Evolutionary conservation across 2,797 vertebrate genomes (phyloP).

Genomic region (Girardinus metallicus): DNA sequence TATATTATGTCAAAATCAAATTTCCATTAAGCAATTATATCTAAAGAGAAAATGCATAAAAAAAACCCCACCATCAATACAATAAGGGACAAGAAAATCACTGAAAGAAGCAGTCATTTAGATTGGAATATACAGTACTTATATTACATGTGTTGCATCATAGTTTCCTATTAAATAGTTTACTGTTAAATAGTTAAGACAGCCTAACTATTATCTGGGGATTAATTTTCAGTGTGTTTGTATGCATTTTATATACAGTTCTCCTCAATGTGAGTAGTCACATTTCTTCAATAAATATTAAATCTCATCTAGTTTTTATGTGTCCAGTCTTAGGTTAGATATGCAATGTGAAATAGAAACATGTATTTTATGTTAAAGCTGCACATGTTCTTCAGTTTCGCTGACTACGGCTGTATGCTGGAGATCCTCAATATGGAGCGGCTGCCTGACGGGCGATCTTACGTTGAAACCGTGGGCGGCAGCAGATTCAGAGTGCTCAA

Average conservation of each 20-base stretch:
- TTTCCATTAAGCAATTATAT: not conserved
- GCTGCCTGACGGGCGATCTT: conserved; percentile 87
- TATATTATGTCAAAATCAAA: not conserved
- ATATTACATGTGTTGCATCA: not conserved
- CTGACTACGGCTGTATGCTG: conserved; percentile 90
- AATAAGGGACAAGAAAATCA: not conserved
- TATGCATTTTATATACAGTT: too few species aligned
- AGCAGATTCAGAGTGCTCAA: conserved; percentile 87
- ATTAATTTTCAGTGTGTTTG: too few species aligned
- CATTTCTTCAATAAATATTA: not conserved
- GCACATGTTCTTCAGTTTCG: conserved; percentile 79
- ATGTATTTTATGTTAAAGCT: not conserved
- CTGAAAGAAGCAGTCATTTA: not conserved
- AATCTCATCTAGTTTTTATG: not conserved
- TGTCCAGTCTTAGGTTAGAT: not conserved
- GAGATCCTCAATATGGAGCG: conserved; percentile 85
- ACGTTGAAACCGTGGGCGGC: conserved; percentile 86
- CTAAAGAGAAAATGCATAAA: not conserved
- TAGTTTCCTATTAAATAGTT: not conserved
- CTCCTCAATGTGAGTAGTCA: too few species aligned
- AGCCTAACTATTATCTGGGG: too few species aligned
- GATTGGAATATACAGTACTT: not conserved
- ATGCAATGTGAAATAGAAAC: too few species aligned
- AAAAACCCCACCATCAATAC: not conserved
- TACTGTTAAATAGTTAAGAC: too few species aligned